These are phyloP conservation scores for Tinea trinotella DNA, from an alignment of 2,888 invertebrate genomes.

Conservation along the genomic window DNA sequence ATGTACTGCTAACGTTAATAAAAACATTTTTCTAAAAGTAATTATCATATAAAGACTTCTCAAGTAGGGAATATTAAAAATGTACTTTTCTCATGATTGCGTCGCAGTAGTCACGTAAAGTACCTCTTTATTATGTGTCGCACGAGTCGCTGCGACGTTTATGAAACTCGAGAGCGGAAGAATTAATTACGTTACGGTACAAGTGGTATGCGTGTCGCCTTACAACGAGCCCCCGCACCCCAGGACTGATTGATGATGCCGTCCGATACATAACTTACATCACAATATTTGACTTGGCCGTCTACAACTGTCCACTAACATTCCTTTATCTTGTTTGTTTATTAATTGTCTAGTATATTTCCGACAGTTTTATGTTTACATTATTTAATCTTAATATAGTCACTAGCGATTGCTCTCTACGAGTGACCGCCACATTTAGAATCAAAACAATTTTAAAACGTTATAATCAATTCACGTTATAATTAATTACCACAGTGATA, in stretches of 20 bases:
- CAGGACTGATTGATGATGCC: conserved; percentile 20
- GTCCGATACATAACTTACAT: conserved; percentile 7
- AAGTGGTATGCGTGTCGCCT: conserved; percentile 26
- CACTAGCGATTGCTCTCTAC: no score
- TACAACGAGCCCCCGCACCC: conserved; percentile 15
- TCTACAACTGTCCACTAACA: background rate
- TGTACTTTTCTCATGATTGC: conserved; percentile 24
- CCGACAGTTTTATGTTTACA: no score
- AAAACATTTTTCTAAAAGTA: background rate
- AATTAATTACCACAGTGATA: no score
- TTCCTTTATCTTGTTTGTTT: background rate
- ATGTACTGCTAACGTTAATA: no score
- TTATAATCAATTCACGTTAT: no score
- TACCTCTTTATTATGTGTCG: conserved; percentile 27
- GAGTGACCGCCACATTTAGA: no score
- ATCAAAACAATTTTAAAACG: no score
- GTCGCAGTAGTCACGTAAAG: conserved; percentile 26
- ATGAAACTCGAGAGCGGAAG: conserved; percentile 28
- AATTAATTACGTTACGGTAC: conserved; percentile 29
- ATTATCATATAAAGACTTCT: conserved; percentile 13
- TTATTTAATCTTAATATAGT: no score
- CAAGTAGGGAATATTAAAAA: conserved; percentile 11
- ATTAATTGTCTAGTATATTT: background rate
- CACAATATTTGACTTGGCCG: conserved; percentile 3
- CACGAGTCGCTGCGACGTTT: conserved; percentile 26